Conservation (phyloP, 2,888 invertebrate genomes). For the Ormyrus thymus region DNA sequence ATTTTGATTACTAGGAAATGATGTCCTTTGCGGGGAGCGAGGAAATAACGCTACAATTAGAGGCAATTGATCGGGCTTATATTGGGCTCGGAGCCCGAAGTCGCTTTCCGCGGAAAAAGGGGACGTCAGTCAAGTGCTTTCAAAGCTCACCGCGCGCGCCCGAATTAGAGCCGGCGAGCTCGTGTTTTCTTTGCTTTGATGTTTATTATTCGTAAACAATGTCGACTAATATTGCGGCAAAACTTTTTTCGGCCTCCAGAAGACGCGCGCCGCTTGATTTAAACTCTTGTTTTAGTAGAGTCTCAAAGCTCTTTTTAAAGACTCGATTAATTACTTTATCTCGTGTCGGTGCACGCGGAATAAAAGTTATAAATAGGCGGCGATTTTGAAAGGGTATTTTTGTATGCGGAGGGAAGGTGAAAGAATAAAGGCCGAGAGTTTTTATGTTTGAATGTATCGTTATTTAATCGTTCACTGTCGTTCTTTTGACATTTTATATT, state of each 20-base stretch:
- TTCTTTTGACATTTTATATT: slow-evolving; percentile 67
- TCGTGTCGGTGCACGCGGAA: background rate
- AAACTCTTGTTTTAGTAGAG: background rate
- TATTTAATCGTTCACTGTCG: slow-evolving; percentile 72
- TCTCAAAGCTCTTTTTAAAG: background rate
- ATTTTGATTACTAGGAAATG: background rate
- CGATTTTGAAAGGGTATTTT: background rate
- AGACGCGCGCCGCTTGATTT: background rate
- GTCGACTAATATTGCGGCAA: slow-evolving; percentile 22
- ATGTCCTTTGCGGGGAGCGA: background rate
- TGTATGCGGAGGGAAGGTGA: background rate
- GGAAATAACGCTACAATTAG: slow-evolving; percentile 19
- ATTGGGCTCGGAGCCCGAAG: slow-evolving; percentile 6
- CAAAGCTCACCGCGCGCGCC: slow-evolving; percentile 3
- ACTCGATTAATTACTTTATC: background rate
- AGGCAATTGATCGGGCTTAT: slow-evolving; percentile 21
- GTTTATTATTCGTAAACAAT: slow-evolving; percentile 51
- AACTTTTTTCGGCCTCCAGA: background rate
- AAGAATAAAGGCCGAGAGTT: slow-evolving; percentile 35
- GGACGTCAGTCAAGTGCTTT: slow-evolving; percentile 35
- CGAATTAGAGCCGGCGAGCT: slow-evolving; percentile 46
- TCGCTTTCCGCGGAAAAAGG: slow-evolving; percentile 10
- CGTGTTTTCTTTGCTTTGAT: slow-evolving; percentile 47
- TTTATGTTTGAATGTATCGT: slow-evolving; percentile 70
- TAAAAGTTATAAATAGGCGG: background rate